Evolutionary conservation across 2,113 vertebrate genomes (phyloP).

Genomic region (Hirundichthys speculiger): DNA sequence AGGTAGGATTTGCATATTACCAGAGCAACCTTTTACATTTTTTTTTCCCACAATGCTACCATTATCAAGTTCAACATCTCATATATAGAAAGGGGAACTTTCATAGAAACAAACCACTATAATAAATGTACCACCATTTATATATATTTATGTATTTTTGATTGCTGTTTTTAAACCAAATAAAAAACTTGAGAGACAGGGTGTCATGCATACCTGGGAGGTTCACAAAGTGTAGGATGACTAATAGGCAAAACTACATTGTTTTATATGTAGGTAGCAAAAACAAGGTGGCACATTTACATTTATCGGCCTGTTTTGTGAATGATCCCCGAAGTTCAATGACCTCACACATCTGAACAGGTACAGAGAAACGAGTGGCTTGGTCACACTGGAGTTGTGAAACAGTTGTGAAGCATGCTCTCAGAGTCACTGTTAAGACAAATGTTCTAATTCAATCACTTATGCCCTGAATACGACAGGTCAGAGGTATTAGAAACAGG

Average conservation of each 20-base stretch:
- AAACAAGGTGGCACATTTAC: conserved; percentile 75
- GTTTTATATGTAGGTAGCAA: conserved; percentile 50
- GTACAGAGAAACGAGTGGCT: conserved; percentile 8
- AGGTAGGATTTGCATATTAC: conserved; percentile 79
- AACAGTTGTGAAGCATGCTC: conserved; percentile 18
- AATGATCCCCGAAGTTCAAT: conserved; percentile 59
- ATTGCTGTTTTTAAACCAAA: conserved; percentile 52
- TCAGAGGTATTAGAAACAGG: conserved; percentile 36
- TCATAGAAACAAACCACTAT: conserved; percentile 73
- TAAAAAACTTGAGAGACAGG: conserved; percentile 47
- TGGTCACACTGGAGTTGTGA: conserved; percentile 52
- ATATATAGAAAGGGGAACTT: conserved; percentile 53
- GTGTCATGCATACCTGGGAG: conserved; percentile 74
- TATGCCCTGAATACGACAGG: conserved; percentile 7
- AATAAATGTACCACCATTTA: conserved; percentile 72
- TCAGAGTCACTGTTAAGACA: conserved; percentile 9
- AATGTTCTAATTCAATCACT: neutral
- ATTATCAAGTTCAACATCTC: conserved; percentile 73
- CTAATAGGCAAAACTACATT: conserved; percentile 52
- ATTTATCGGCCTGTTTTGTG: conserved; percentile 60
- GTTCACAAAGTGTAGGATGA: conserved; percentile 71
- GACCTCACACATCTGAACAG: conserved; percentile 31
- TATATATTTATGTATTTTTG: conserved; percentile 17
- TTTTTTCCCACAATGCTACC: conserved; percentile 76
- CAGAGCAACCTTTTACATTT: conserved; percentile 42